Conservation (phyloP, 2,797 vertebrate species). For the Myripristis murdjan region DNA sequence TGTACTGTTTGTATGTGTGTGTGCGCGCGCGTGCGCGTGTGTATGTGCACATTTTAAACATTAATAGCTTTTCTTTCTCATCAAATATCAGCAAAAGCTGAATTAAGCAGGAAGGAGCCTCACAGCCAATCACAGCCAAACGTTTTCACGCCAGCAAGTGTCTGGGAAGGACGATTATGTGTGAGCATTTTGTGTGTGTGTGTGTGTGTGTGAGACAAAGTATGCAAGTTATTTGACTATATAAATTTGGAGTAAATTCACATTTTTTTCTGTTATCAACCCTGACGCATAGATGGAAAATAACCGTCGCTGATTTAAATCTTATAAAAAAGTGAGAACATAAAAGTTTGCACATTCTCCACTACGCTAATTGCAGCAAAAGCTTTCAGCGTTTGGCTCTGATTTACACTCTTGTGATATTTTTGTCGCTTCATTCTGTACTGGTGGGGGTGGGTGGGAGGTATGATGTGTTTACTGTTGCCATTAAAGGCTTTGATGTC, state of each 20-base stretch:
- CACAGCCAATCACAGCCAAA: slow-evolving; percentile 17
- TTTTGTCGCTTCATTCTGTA: slow-evolving; percentile 19
- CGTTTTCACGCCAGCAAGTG: neutral
- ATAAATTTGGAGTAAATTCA: too few species aligned
- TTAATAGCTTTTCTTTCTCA: slow-evolving; percentile 33
- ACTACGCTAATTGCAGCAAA: too few species aligned
- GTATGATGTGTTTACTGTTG: too few species aligned
- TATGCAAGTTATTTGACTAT: too few species aligned
- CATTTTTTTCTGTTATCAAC: too few species aligned
- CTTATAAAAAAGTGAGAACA: too few species aligned
- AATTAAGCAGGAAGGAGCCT: slow-evolving; percentile 25
- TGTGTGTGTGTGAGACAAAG: neutral
- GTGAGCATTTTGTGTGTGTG: slow-evolving; percentile 5
- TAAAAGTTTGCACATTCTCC: too few species aligned
- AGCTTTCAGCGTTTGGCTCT: too few species aligned
- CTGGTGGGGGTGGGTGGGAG: too few species aligned
- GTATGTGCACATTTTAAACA: slow-evolving; percentile 42
- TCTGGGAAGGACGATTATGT: neutral
- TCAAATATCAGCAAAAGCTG: slow-evolving; percentile 33
- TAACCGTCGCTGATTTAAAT: too few species aligned
- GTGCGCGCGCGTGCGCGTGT: neutral
- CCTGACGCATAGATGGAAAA: too few species aligned
- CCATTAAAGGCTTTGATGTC: too few species aligned
- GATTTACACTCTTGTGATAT: neutral
- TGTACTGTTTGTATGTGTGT: neutral